phyloP scores from a whole-genome alignment of 2,797 vertebrate genomes.

The Pyrocephalus nanus region DNA sequence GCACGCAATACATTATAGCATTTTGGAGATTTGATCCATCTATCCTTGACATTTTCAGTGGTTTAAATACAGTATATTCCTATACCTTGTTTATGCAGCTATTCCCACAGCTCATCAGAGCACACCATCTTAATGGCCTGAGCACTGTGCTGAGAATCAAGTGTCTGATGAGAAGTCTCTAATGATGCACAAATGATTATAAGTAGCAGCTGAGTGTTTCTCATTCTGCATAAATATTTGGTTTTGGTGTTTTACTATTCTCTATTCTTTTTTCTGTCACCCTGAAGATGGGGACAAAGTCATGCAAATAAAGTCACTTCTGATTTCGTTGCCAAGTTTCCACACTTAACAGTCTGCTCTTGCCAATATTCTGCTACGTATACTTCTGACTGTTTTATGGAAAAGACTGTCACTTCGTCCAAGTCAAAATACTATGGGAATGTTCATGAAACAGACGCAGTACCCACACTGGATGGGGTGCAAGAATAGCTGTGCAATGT shows the following conservation, averaged over 20 bases:
- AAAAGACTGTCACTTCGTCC: not conserved
- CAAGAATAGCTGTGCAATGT: not conserved
- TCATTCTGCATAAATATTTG: slow-evolving; percentile 33
- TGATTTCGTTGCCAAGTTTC: not conserved
- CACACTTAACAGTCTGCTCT: not conserved
- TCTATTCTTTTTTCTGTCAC: not conserved
- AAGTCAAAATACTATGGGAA: not conserved
- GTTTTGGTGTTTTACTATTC: not conserved
- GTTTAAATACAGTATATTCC: not conserved
- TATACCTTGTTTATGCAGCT: not conserved
- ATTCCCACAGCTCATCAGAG: slow-evolving; percentile 13
- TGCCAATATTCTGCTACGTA: not conserved
- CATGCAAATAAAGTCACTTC: not conserved
- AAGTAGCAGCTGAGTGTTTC: slow-evolving; percentile 3
- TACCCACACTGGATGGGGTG: not conserved
- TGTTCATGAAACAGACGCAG: not conserved
- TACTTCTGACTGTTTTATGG: not conserved
- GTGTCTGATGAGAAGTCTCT: slow-evolving; percentile 20
- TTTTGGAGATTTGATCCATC: not conserved
- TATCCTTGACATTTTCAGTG: not conserved
- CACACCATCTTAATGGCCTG: not conserved
- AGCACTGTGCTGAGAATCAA: slow-evolving; percentile 5
- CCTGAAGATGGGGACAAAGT: not conserved
- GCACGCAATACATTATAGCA: not conserved
- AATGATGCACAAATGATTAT: not conserved